phyloP scores from a whole-genome alignment of 2,797 vertebrate genomes.

The Gadopsis marmoratus region DNA sequence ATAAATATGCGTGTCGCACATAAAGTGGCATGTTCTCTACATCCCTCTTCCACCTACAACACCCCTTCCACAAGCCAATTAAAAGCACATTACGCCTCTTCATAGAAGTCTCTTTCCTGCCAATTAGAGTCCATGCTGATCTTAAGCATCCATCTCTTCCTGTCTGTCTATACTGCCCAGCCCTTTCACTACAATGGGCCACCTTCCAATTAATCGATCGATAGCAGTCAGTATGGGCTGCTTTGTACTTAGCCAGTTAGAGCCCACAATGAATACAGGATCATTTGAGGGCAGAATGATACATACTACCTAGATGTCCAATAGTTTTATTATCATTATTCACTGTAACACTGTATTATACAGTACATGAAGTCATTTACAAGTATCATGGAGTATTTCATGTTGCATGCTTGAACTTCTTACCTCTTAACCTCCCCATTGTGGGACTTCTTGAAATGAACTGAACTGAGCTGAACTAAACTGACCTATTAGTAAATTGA shows the following conservation, averaged over 20 bases:
- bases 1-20: conserved; percentile 9
- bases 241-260: conserved; percentile 82
- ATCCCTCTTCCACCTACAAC: background rate
- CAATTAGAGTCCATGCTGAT: conserved; percentile 87
- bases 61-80: conserved; percentile 79
- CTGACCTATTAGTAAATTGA: background rate
- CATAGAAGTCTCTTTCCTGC: conserved; percentile 84
- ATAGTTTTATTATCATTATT: conserved; percentile 49
- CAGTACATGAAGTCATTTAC: conserved; percentile 57
- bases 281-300: conserved; percentile 54
- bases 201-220: conserved; percentile 90
- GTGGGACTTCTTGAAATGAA: conserved; percentile 17
- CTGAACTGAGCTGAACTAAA: conserved; percentile 1
- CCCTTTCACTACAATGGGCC: conserved; percentile 87
- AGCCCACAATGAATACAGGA: conserved; percentile 70
- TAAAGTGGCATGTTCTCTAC: conserved; percentile 37
- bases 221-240: conserved; percentile 85
- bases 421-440: conserved; percentile 20
- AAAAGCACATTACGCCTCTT: conserved; percentile 87
- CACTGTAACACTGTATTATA: conserved; percentile 34
- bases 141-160: conserved; percentile 84
- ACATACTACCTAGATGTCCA: conserved; percentile 47
- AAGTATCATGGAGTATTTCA: conserved; percentile 37
- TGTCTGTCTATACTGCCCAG: conserved; percentile 86
- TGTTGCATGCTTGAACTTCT: conserved; percentile 26